These are phyloP conservation scores for Colaptes auratus DNA, from an alignment of 2,113 vertebrate species.

Conservation along the genomic window DNA sequence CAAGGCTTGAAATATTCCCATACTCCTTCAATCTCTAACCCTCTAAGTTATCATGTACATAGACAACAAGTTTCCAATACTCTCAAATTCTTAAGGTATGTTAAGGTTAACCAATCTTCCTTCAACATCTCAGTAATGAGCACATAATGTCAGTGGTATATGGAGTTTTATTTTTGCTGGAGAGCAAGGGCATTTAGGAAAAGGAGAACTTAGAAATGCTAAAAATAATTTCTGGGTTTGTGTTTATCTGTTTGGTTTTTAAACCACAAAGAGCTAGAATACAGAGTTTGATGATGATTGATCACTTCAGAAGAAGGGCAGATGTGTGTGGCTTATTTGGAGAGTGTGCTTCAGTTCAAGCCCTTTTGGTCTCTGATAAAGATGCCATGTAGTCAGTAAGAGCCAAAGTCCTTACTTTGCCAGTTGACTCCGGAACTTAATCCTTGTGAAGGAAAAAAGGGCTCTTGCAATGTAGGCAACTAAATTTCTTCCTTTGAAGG, in stretches of 20 bases:
- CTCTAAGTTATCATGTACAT: background rate
- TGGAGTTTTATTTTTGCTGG: background rate
- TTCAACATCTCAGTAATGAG: background rate
- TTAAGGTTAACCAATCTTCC: background rate
- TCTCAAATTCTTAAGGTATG: background rate
- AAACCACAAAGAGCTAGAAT: background rate
- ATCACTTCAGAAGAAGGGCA: background rate
- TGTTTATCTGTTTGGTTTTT: background rate
- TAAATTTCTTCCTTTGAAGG: background rate
- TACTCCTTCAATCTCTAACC: background rate
- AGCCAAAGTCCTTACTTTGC: background rate
- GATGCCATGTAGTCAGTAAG: background rate
- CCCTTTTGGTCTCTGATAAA: background rate
- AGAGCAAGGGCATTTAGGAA: background rate
- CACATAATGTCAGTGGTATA: background rate
- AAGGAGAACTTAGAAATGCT: background rate
- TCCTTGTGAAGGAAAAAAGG: background rate
- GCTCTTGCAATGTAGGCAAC: background rate
- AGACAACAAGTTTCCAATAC: background rate
- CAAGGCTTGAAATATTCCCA: background rate
- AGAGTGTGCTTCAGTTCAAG: background rate
- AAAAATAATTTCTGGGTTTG: background rate
- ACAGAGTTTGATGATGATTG: background rate
- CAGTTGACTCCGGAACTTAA: background rate
- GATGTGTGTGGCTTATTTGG: background rate